Conservation (phyloP, 64 coral and sea anemone species). For the Hydrozoanthus tunicans region DNA sequence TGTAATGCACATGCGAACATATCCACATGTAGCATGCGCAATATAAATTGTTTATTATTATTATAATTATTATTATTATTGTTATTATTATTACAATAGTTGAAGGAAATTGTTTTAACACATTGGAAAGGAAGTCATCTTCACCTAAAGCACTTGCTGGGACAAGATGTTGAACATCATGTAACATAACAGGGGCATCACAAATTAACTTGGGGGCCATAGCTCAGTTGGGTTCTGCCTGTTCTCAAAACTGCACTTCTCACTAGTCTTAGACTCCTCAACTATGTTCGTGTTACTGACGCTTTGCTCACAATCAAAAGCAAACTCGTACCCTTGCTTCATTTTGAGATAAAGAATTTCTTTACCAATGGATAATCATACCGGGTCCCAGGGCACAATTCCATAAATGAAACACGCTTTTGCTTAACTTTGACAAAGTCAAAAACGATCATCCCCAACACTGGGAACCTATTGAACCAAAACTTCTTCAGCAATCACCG, state of each 20-base stretch:
- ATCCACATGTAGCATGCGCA: too few relatives aligned
- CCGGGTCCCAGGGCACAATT: not conserved
- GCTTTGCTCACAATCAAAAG: too few relatives aligned
- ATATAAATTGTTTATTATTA: too few relatives aligned
- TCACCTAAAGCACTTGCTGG: too few relatives aligned
- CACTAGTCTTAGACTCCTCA: not conserved
- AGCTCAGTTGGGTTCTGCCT: constrained; percentile 27
- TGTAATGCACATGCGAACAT: too few relatives aligned
- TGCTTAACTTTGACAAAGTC: not conserved
- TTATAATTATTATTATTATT: too few relatives aligned
- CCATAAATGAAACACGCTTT: not conserved
- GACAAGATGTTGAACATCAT: not conserved
- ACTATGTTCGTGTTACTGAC: too few relatives aligned
- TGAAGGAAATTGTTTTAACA: too few relatives aligned
- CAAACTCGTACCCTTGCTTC: constrained; percentile 23
- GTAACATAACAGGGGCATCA: constrained; percentile 34
- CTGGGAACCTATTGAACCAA: not conserved
- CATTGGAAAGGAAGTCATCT: too few relatives aligned
- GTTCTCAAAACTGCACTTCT: constrained; percentile 17
- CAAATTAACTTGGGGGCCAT: constrained; percentile 9
- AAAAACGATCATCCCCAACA: not conserved
- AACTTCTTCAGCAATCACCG: constrained; percentile 9
- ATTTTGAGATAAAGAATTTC: not conserved
- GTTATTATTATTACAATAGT: too few relatives aligned
- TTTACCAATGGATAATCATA: constrained; percentile 10